These are phyloP conservation scores for Gymnocephalus cernua DNA, from an alignment of 2,113 vertebrate genomes.

Conservation along the genomic window DNA sequence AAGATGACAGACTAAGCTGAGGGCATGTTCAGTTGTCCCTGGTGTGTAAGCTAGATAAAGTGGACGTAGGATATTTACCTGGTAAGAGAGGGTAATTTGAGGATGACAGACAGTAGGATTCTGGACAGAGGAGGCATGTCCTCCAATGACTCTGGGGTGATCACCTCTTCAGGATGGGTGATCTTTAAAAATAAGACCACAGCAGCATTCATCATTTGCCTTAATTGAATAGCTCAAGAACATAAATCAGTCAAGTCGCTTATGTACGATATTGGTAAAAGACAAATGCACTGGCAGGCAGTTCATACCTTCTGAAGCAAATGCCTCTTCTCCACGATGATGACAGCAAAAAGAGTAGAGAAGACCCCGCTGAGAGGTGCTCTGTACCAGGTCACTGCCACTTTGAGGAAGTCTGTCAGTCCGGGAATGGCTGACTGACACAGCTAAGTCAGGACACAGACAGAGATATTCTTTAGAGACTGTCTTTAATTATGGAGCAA, in stretches of 20 bases:
- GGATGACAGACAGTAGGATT: constrained; percentile 84
- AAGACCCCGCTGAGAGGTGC: constrained; percentile 84
- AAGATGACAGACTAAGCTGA: neutral
- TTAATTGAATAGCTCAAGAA: constrained; percentile 8
- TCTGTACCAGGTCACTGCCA: constrained; percentile 81
- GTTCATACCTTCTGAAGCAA: constrained; percentile 86
- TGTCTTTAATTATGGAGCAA: too few relatives aligned
- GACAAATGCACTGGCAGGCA: neutral
- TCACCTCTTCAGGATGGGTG: constrained; percentile 80
- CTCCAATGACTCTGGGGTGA: constrained; percentile 79
- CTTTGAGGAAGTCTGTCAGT: constrained; percentile 87
- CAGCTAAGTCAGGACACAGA: constrained; percentile 80
- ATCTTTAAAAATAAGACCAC: constrained; percentile 67
- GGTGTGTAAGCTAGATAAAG: neutral
- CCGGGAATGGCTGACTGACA: constrained; percentile 82
- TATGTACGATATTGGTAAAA: constrained; percentile 4
- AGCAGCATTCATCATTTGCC: constrained; percentile 4
- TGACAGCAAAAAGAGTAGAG: constrained; percentile 88
- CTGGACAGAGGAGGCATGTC: constrained; percentile 91
- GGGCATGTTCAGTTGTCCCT: neutral
- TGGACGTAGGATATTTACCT: constrained; percentile 81
- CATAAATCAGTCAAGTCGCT: neutral
- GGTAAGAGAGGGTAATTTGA: constrained; percentile 84
- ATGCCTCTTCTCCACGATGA: constrained; percentile 88
- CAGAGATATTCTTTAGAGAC: neutral